Evolutionary conservation across 2,888 invertebrate genomes (phyloP), one percentile per base, ranked within the genome.

Genomic region (Nemotelus pantherinus): DNA sequence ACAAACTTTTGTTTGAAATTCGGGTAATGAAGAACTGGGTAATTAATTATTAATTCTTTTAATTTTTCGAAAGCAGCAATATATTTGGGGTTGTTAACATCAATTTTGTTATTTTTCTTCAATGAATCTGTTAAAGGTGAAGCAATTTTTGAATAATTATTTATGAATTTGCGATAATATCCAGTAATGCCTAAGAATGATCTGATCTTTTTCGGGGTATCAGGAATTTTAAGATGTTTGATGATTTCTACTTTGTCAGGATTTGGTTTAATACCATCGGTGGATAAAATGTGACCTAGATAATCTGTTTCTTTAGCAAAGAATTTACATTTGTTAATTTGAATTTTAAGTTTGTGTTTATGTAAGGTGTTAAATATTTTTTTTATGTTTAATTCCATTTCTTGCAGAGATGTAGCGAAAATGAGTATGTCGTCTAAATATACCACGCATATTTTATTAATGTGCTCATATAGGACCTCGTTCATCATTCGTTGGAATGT

Each of bases 341-440:
- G 25, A 25, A 25, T 25, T 25, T 25, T 25, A 25, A 25, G 25
- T 25, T 25, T 25, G 25, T 25, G 25, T 25, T 25, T 0, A 1
- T 25, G 25, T 25, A 25, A 25, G 25, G 25, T 25, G 25, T 25
- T 25, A 25, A 25, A 25, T 25, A 25, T 25, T 25, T 25, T 25
- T 25, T 25, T 25, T 25, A 25, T 1, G 25, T 25, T 25, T 25
- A 25, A 25, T 25, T 25, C 25, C 25, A 25, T 25, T 25, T 84
- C 83, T 70, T 83, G 80, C 39, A 83, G 65, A 2, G 80, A 80
- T 7, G 80, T 82, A 5, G 78, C 80, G 65, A 81, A 83, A 4
- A 84, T 79, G n/a, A 85, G 80, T 2, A 83, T 82, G 76, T 84
- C 84, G 60, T 85, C 84, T 57, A 84, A 77, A 78, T 83, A 84